These are phyloP conservation scores for Drosophila arizonae DNA, from an alignment of 1,140 invertebrate genomes.

Conservation along the genomic window DNA sequence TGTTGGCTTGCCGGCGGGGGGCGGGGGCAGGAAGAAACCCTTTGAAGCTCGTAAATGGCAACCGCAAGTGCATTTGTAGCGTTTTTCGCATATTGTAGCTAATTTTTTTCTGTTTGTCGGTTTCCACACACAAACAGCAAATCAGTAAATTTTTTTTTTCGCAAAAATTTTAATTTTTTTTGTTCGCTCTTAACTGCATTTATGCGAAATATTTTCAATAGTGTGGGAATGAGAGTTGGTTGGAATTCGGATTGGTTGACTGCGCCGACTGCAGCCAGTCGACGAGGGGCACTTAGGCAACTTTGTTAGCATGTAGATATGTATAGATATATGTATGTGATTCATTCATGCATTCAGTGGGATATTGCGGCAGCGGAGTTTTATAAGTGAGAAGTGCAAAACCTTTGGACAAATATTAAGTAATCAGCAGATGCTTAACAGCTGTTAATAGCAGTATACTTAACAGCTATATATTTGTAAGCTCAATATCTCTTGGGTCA, in stretches of 20 bases:
- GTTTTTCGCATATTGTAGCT: slow-evolving; percentile 75
- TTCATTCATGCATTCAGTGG: slow-evolving; percentile 33
- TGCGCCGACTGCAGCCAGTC: slow-evolving; percentile 14
- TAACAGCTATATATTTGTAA: neutral
- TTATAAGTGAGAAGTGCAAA: neutral
- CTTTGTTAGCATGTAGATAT: slow-evolving; percentile 21
- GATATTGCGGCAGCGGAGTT: slow-evolving; percentile 2
- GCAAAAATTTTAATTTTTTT: slow-evolving; percentile 31
- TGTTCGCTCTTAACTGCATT: slow-evolving; percentile 39
- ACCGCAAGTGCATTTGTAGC: slow-evolving; percentile 79
- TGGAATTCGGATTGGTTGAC: slow-evolving; percentile 38
- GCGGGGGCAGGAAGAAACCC: slow-evolving; percentile 37
- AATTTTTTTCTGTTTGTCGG: slow-evolving; percentile 75
- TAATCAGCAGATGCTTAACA: neutral
- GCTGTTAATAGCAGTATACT: slow-evolving; percentile 3
- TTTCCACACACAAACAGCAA: slow-evolving; percentile 42
- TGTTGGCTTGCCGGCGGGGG: neutral
- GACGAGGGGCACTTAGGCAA: slow-evolving; percentile 27
- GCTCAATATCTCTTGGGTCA: no score
- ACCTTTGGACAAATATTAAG: neutral
- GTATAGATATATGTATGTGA: slow-evolving; percentile 16
- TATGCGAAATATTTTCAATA: slow-evolving; percentile 68
- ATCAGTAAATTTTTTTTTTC: neutral
- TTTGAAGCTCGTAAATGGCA: slow-evolving; percentile 73
- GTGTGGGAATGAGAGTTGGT: slow-evolving; percentile 66